Evolutionary conservation across 64 coral and sea anemone species (phyloP).

Genomic region (Acropora tenuis): DNA sequence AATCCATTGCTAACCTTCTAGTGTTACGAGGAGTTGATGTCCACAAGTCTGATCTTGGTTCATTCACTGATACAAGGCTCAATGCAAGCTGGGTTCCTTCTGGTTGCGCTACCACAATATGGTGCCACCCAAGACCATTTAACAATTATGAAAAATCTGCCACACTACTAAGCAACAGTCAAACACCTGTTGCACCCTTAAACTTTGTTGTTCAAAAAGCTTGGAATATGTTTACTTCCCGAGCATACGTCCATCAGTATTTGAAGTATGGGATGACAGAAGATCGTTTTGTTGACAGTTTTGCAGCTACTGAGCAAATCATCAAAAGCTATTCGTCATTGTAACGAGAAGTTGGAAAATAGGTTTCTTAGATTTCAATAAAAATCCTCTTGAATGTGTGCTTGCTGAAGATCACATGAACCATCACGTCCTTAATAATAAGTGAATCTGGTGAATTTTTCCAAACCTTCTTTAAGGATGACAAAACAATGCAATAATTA

Average conservation of each 20-base stretch:
- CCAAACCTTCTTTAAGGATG: too few species aligned
- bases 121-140: constrained; percentile 88
- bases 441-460: too few species aligned
- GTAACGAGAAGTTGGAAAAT: constrained; percentile 11
- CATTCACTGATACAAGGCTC: constrained; percentile 77
- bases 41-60: constrained; percentile 64
- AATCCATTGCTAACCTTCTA: constrained; percentile 84
- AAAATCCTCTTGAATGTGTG: too few species aligned
- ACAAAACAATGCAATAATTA: too few species aligned
- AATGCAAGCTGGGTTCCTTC: constrained; percentile 86
- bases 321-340: constrained; percentile 88
- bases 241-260: constrained; percentile 99
- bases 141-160: constrained; percentile 92
- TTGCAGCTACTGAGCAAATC: constrained; percentile 93
- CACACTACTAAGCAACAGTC: constrained; percentile 93
- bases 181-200: constrained; percentile 86
- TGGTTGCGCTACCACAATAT: constrained; percentile 16
- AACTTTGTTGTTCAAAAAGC: constrained; percentile 92
- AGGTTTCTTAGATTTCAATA: too few species aligned
- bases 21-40: constrained; percentile 92
- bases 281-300: constrained; percentile 98
- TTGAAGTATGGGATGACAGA: constrained; percentile 92
- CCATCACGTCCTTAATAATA: too few species aligned
- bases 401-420: too few species aligned
- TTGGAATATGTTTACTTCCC: constrained; percentile 97